Evolutionary conservation across 2,888 invertebrate genomes (phyloP), one percentile per base, ranked within the genome.

Genomic region (Coenonympha glycerion): DNA sequence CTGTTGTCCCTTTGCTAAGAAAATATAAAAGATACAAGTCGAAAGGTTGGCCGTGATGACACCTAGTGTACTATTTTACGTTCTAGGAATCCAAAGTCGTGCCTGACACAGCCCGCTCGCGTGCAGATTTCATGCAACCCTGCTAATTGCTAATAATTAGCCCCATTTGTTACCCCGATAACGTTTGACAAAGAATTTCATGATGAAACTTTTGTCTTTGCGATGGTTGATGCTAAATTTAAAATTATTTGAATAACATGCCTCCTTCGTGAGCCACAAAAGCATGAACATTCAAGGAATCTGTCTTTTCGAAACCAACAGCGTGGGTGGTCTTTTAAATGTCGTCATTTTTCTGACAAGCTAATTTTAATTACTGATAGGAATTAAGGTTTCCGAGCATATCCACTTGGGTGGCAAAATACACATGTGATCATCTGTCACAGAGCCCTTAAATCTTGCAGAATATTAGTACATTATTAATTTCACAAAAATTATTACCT

Each of bases 91-190:
- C 53, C 41, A 47, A 53, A 18, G 26, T 33, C 68, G 84, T 84
- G 59, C 82, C 84, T 71, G 82, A 71, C 63, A 82, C 84, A 65
- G 66, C 46, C 51, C 55, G 75, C 68, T 22, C 72, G n/a, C 62
- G 48, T 53, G 57, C 47, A 52, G 40, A 50, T 66, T 64, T 63
- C 69, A 68, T 72, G 70, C 71, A 60, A 54, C 48, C 53, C 47
- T 51, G 49, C 60, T 71, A 76, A 79, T 77, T 67, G 68, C 63
- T 70, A 60, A 57, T 73, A 75, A 78, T 77, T 77, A 71, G 50
- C 55, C 45, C 41, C 41, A 53, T 57, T 55, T 39, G 34, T 47
- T 55, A 53, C 40, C 37, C 18, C 47, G 31, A 31, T 36, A 46
- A 39, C 26, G 48, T 44, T 51, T 53, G 56, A 48, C 50, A 50